Conservation (phyloP, 2,888 invertebrate genomes). For the Andrena bicolor region DNA sequence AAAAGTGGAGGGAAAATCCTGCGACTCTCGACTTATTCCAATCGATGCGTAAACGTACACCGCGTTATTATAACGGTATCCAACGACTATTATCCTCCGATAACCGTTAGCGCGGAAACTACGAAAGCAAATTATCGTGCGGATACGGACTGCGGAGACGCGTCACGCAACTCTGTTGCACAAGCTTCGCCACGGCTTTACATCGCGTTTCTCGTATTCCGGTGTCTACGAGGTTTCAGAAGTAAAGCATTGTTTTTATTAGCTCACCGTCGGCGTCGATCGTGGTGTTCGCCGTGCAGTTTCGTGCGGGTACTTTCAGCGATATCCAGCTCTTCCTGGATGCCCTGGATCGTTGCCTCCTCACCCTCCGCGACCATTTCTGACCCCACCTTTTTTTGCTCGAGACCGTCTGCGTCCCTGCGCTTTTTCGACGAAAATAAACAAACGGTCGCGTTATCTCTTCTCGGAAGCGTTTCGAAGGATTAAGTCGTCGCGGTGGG, state of each 20-base stretch:
- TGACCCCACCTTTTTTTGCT: slow-evolving; percentile 69
- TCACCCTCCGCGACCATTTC: slow-evolving; percentile 88
- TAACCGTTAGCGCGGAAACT: slow-evolving; percentile 5
- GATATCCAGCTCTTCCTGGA: slow-evolving; percentile 83
- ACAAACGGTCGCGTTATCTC: neutral
- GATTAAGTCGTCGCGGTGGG: neutral
- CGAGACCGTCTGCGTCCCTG: slow-evolving; percentile 34
- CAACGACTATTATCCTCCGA: neutral
- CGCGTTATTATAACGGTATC: slow-evolving; percentile 12
- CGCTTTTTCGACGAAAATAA: slow-evolving; percentile 11
- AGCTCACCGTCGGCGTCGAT: slow-evolving; percentile 55
- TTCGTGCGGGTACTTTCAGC: slow-evolving; percentile 28
- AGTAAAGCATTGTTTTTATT: neutral
- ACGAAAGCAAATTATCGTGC: neutral
- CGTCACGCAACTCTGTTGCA: neutral
- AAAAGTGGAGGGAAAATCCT: neutral
- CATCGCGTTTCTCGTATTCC: no score
- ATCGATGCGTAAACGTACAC: slow-evolving; percentile 12
- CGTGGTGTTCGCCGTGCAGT: neutral
- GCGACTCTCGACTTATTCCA: neutral
- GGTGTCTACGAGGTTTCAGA: no score
- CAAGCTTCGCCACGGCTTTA: neutral
- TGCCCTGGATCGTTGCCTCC: slow-evolving; percentile 88
- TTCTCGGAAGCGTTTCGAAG: neutral
- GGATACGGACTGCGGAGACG: neutral